Base-by-base conservation (phyloP, 2,113 vertebrate species). In the Tretioscincus oriximinensis region DNA sequence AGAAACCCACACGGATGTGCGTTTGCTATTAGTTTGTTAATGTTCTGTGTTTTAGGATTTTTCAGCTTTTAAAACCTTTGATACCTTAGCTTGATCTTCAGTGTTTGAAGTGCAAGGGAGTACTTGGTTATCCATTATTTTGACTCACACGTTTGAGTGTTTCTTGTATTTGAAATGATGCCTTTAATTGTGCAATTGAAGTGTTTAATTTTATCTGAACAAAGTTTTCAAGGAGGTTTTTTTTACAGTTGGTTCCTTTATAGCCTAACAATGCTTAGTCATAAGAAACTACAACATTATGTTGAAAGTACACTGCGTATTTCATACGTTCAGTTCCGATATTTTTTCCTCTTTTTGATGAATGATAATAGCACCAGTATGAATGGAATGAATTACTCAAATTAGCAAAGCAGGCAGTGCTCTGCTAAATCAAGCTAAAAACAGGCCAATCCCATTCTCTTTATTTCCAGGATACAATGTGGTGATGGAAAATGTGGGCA, bases 51-150 rank as follows among this genome's bases (percentile, higher is more conserved):
- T 68, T 51, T 51, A 51, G 49, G 49, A 51, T 51, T 51, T 10
- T 9, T 18, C 54, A 28, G 21, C 64, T 65, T 7, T 63, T 58
- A 18, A 58, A 58, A 18, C 35, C 20, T 51, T 0, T 35, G 64
- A 70, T 72, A 1, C 1, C 21, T 69, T 22, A 54, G 35, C 22
- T 3, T 1, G 7, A 20, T 35, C 81, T 85, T 84, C 73, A 5
- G 35, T 78, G 1, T 77, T 10, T 7, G 73, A 21, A 72, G 83
- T 81, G 86, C 61, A 58, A 78, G 29, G 49, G 69, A 80, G n/a
- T 6, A 63, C 76, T 78, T 84, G 14, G 28, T 1, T 74, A 73
- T 71, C 10, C 0, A 3, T 20, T 28, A 41, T 41, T 21, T 24
- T 72, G 10, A 61, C 5, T 54, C 28, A 1, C 65, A 69, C 35